Evolutionary conservation across 2,888 invertebrate species (phyloP).

Genomic region (Leucophora obtusa): DNA sequence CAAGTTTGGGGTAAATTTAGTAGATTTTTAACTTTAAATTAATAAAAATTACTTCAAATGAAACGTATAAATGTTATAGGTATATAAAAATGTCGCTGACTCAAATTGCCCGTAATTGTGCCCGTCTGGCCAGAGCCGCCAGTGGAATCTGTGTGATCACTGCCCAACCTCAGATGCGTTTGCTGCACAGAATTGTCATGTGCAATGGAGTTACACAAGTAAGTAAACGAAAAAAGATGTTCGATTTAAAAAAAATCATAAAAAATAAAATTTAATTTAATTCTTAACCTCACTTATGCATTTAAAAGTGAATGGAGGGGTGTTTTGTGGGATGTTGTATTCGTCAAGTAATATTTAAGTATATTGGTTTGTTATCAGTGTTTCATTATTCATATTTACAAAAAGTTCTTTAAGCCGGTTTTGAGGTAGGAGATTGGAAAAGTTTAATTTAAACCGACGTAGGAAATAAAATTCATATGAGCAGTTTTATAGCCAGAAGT

Average conservation of each 20-base stretch:
- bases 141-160: constrained; percentile 67
- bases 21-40: constrained; percentile 63
- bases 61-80: constrained; percentile 22
- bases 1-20: constrained; percentile 66
- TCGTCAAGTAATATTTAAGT: not conserved
- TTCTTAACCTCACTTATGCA: constrained; percentile 70
- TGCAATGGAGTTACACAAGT: constrained; percentile 69
- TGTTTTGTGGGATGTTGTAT: not conserved
- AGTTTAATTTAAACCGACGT: too few relatives aligned
- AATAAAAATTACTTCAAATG: constrained; percentile 8
- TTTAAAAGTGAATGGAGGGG: not conserved
- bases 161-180: constrained; percentile 72
- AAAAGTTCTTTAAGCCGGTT: not conserved
- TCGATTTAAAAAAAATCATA: constrained; percentile 2
- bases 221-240: constrained; percentile 48
- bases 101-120: constrained; percentile 76
- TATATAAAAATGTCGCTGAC: constrained; percentile 73
- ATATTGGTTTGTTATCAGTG: constrained; percentile 54
- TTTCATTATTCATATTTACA: not conserved
- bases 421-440: not conserved
- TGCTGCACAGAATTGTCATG: constrained; percentile 74
- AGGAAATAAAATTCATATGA: too few relatives aligned
- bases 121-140: constrained; percentile 72
- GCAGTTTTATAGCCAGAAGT: too few relatives aligned
- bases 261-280: not conserved